Evolutionary conservation across 2,113 vertebrate genomes (phyloP).

Genomic region (Stomatorhinus ivindoensis): DNA sequence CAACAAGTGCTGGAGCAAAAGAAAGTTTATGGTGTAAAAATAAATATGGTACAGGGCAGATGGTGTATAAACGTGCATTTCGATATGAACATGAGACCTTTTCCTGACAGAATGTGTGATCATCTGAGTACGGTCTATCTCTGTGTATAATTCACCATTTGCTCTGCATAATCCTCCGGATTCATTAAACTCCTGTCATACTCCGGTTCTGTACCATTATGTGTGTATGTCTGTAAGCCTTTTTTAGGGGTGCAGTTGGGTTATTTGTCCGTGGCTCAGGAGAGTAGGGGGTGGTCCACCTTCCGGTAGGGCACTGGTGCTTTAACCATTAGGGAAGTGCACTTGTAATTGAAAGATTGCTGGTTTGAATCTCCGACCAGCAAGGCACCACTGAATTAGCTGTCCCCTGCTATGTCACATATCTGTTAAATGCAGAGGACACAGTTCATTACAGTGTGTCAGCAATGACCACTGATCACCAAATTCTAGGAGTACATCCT

Average conservation of each 20-base stretch:
- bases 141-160: not conserved
- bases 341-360: too few relatives aligned
- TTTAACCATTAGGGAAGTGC: not conserved
- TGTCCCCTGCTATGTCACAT: too few relatives aligned
- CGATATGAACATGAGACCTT: not conserved
- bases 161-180: not conserved
- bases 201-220: not conserved
- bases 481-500: not conserved
- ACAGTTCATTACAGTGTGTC: too few relatives aligned
- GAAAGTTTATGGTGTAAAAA: constrained; percentile 20
- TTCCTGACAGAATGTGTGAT: constrained; percentile 2
- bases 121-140: not conserved
- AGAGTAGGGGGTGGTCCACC: not conserved
- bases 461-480: too few relatives aligned
- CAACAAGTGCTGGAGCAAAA: constrained; percentile 4
- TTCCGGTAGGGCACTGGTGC: not conserved
- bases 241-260: not conserved
- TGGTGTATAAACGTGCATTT: not conserved
- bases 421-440: too few relatives aligned
- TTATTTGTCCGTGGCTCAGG: not conserved
- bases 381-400: too few relatives aligned
- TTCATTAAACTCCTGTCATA: not conserved
- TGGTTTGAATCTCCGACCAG: too few relatives aligned
- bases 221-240: not conserved
- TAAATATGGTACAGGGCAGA: constrained; percentile 7